phyloP scores from a whole-genome alignment of 2,888 invertebrate genomes.

The Caenorhabditis afra region DNA sequence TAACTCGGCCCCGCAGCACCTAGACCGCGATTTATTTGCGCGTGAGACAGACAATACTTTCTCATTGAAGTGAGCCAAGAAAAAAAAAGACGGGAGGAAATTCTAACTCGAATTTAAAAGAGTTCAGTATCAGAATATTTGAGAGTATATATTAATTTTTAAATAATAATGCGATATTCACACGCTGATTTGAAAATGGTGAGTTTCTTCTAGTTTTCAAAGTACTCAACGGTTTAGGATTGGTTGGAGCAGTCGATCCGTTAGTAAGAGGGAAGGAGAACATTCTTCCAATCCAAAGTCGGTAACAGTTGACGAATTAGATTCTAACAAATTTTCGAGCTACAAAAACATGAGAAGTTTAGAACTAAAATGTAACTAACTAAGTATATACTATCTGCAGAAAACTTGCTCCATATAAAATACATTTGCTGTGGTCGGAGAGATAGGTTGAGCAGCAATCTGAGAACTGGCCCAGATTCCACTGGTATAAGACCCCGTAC shows the following conservation, averaged over 20 bases:
- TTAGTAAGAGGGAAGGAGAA: slow-evolving; percentile 62
- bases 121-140: no score
- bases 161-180: no score
- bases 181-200: no score
- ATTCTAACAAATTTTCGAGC: slow-evolving; percentile 61
- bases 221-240: slow-evolving; percentile 44
- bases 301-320: slow-evolving; percentile 51
- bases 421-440: slow-evolving; percentile 72
- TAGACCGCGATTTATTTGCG: no score
- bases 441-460: slow-evolving; percentile 55
- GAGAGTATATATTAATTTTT: no score
- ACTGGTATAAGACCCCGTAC: slow-evolving; percentile 74
- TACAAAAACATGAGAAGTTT: slow-evolving; percentile 30
- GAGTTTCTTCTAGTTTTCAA: no score
- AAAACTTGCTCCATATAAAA: slow-evolving; percentile 75
- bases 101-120: no score
- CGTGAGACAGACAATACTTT: no score
- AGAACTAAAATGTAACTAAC: slow-evolving; percentile 23
- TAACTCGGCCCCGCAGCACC: no score
- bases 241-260: slow-evolving; percentile 61
- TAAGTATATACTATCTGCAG: slow-evolving; percentile 53
- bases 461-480: slow-evolving; percentile 71
- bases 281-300: slow-evolving; percentile 73
- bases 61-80: no score
- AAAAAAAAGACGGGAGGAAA: no score